Evolutionary conservation across 2,888 invertebrate genomes (phyloP).

Genomic region (Volucella zonaria): DNA sequence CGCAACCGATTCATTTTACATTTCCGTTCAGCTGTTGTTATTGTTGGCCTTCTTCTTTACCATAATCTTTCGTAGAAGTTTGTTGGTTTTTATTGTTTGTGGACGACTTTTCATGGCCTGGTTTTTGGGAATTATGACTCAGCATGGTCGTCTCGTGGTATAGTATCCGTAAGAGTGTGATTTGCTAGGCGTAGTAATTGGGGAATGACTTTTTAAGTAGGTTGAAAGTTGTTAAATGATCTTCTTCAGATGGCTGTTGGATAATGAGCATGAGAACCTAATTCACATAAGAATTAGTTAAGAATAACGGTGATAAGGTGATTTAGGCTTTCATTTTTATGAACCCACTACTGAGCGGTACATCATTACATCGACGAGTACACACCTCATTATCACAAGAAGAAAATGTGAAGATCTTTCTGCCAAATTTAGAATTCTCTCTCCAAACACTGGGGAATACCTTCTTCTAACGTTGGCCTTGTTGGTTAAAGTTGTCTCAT

Average conservation of each 20-base stretch:
- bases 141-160: not conserved
- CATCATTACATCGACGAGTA: no score
- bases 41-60: not conserved
- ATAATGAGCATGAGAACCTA: constrained; percentile 11
- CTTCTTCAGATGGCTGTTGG: constrained; percentile 7
- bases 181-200: constrained; percentile 11
- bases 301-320: no score
- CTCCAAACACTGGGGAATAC: no score
- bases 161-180: not conserved
- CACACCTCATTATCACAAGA: no score
- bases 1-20: constrained; percentile 53
- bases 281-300: not conserved
- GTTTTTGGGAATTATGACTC: constrained; percentile 3
- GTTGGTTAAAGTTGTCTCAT: no score
- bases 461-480: no score
- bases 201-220: not conserved
- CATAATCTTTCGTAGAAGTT: constrained; percentile 32
- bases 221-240: constrained; percentile 22
- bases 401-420: no score
- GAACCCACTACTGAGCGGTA: no score
- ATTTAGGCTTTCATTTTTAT: no score
- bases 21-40: constrained; percentile 3
- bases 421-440: no score
- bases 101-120: constrained; percentile 14
- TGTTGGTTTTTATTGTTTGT: not conserved